Conservation (phyloP, 2,797 vertebrate species). For the Acanthis flammea region DNA sequence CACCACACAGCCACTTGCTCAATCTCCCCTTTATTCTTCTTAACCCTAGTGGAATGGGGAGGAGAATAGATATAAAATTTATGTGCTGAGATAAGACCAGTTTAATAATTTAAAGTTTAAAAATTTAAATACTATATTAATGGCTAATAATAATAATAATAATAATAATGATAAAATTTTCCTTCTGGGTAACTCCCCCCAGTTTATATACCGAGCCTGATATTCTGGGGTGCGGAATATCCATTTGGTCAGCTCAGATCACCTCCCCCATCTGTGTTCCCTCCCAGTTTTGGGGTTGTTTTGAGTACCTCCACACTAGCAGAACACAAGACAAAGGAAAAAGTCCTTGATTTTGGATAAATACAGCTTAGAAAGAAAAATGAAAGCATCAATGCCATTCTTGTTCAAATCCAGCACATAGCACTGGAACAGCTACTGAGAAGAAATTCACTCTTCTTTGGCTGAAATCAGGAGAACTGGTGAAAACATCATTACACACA, state of each 20-base stretch:
- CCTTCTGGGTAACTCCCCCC: neutral
- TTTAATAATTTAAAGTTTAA: neutral
- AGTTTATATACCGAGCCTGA: neutral
- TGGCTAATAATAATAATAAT: too few relatives aligned
- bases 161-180: too few relatives aligned
- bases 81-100: neutral
- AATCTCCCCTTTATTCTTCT: neutral
- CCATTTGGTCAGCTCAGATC: rapidly evolving
- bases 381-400: neutral
- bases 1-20: neutral
- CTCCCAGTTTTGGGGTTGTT: neutral
- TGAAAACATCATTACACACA: neutral
- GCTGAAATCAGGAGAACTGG: neutral
- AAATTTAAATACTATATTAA: neutral
- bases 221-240: neutral
- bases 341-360: neutral
- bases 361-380: neutral
- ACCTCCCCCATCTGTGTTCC: neutral
- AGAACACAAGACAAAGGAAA: neutral
- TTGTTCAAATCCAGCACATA: neutral
- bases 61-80: neutral
- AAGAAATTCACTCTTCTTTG: neutral
- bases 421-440: neutral
- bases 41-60: neutral
- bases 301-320: neutral